A percentile compares a stretch with the other conserved stretches of the same genome.
Conservation (phyloP, 2,113 vertebrate genomes). For the Scytalopus superciliaris region DNA sequence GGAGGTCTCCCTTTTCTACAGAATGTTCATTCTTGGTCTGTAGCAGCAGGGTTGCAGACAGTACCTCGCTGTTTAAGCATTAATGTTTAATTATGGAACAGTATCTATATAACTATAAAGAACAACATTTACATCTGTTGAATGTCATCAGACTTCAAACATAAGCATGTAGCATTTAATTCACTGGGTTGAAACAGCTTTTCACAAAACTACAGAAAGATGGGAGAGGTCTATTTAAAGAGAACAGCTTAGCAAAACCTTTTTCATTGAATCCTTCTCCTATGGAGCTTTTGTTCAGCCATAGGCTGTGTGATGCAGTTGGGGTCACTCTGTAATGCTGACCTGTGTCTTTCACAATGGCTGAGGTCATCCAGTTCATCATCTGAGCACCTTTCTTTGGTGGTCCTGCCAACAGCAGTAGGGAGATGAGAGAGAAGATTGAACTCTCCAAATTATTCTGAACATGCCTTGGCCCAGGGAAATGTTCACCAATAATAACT, state of each 20-base stretch:
- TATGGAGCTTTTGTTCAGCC: neutral
- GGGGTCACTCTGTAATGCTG: neutral
- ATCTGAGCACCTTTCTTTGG: neutral
- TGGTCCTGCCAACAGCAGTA: neutral
- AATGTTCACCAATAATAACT: neutral
- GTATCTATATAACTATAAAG: neutral
- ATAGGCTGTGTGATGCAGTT: neutral
- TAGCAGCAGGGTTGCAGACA: neutral
- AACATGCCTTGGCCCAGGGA: neutral
- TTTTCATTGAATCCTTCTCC: neutral
- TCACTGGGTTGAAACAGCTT: neutral
- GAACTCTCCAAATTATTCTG: neutral
- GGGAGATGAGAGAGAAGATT: neutral
- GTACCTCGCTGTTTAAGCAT: neutral
- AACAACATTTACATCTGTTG: neutral
- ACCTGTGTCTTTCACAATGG: neutral
- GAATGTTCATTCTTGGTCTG: neutral
- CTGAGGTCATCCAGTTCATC: neutral
- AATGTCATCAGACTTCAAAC: neutral
- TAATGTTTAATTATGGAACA: constrained; percentile 15
- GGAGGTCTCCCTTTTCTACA: neutral
- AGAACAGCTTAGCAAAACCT: constrained; percentile 20
- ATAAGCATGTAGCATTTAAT: neutral
- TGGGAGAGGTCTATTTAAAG: neutral
- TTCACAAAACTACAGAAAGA: neutral